Percentiles rank a stretch among this genome's conserved stretches.
Evolutionary conservation across 2,113 vertebrate species (phyloP).

Genomic region (Muntiacus muntjak): DNA sequence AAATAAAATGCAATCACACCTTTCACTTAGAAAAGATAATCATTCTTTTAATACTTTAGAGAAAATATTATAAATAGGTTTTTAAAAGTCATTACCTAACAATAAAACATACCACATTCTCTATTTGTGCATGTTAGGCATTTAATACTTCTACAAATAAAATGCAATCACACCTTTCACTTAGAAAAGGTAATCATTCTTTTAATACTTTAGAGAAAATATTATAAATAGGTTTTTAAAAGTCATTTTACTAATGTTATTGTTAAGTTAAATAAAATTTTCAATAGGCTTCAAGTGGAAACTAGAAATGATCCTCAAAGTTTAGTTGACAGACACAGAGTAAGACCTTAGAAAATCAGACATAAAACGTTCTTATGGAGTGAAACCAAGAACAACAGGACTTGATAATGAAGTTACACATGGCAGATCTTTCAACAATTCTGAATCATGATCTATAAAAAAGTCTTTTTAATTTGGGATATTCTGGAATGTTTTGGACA

Average conservation of each 20-base stretch:
- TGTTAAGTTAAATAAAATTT: neutral
- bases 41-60: neutral
- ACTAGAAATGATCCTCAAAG: neutral
- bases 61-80: neutral
- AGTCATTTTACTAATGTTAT: neutral
- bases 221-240: neutral
- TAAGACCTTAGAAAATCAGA: neutral
- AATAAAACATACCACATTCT: conserved; percentile 79
- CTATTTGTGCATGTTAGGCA: conserved; percentile 28
- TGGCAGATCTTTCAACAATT: conserved; percentile 2
- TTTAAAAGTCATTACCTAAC: conserved; percentile 79
- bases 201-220: neutral
- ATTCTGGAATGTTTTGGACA: neutral
- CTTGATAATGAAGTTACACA: neutral
- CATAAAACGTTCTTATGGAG: neutral
- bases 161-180: conserved; percentile 14
- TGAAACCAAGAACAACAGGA: neutral
- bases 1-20: neutral
- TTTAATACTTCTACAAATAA: neutral
- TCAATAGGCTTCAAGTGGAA: neutral
- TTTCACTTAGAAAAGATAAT: conserved; percentile 23
- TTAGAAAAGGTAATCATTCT: neutral
- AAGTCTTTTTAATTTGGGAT: conserved; percentile 22
- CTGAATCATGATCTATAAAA: neutral
- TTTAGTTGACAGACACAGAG: neutral